Evolutionary conservation across 1,140 invertebrate genomes (phyloP).

Genomic region (Bradysia coprophila): DNA sequence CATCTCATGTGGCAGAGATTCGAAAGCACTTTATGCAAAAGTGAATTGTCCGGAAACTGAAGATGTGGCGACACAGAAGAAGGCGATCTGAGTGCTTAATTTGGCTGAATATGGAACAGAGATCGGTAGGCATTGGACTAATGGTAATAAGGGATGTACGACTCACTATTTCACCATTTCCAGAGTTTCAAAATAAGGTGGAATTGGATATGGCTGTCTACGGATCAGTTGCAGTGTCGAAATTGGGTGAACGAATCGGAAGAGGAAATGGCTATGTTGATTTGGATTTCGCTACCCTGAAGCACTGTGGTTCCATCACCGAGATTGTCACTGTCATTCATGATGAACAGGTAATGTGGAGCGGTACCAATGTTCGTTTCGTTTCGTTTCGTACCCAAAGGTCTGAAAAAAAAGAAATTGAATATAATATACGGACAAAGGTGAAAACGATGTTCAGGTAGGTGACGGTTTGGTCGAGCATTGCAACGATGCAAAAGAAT

Average conservation of each 20-base stretch:
- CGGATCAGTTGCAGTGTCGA: conserved; percentile 67
- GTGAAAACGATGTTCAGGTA: too few relatives aligned
- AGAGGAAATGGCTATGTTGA: conserved; percentile 73
- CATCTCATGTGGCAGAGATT: conserved; percentile 56
- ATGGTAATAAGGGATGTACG: background rate
- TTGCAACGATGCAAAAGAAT: too few relatives aligned
- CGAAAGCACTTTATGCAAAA: conserved; percentile 48
- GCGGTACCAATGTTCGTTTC: too few relatives aligned
- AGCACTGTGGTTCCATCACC: conserved; percentile 51
- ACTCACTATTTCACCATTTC: too few relatives aligned
- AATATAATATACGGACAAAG: too few relatives aligned
- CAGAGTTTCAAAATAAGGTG: conserved; percentile 20
- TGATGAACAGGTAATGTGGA: conserved; percentile 63
- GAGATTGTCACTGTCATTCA: conserved; percentile 65
- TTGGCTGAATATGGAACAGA: conserved; percentile 44
- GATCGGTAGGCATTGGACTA: conserved; percentile 25
- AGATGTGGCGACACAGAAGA: conserved; percentile 38
- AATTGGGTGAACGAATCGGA: conserved; percentile 58
- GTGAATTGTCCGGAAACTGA: conserved; percentile 38
- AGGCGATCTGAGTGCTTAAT: conserved; percentile 40
- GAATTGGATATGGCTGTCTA: conserved; percentile 58
- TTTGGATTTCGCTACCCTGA: conserved; percentile 62
- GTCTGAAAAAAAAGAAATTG: too few relatives aligned
- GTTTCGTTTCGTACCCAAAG: too few relatives aligned
- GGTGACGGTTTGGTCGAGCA: too few relatives aligned